These are phyloP conservation scores for Artemisiospiza belli DNA, from an alignment of 2,113 vertebrate species.

Conservation along the genomic window DNA sequence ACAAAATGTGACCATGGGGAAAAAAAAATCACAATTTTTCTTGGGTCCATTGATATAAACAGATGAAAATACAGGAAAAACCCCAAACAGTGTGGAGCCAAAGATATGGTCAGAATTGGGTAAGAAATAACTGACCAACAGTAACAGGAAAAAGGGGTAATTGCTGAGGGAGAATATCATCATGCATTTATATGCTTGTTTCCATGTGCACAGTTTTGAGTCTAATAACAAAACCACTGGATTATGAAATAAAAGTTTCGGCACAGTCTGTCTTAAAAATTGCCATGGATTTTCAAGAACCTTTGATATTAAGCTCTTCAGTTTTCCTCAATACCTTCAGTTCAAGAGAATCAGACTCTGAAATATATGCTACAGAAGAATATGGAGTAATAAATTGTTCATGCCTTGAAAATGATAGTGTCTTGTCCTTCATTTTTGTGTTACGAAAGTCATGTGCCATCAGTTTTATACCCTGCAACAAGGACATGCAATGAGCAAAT, in stretches of 20 bases:
- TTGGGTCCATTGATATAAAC: background rate
- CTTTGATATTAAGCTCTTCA: background rate
- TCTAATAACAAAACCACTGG: background rate
- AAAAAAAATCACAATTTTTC: background rate
- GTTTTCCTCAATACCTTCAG: background rate
- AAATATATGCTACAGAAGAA: background rate
- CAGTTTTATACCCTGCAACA: background rate
- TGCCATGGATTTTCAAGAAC: background rate
- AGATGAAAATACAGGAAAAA: background rate
- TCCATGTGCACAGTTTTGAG: background rate
- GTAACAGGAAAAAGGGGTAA: background rate
- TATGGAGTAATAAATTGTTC: background rate
- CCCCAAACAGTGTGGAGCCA: background rate
- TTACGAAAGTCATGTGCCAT: background rate
- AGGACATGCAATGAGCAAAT: background rate
- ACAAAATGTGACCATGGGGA: background rate
- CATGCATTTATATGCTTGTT: background rate
- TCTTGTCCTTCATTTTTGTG: background rate
- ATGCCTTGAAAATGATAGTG: background rate
- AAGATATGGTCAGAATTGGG: background rate
- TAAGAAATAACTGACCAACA: background rate
- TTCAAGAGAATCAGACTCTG: background rate
- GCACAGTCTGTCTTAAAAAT: background rate
- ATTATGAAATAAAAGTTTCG: background rate
- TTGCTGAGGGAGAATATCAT: background rate